These are phyloP conservation scores for Onychomys arenicola DNA, from an alignment of 2,797 vertebrate species.

Conservation along the genomic window DNA sequence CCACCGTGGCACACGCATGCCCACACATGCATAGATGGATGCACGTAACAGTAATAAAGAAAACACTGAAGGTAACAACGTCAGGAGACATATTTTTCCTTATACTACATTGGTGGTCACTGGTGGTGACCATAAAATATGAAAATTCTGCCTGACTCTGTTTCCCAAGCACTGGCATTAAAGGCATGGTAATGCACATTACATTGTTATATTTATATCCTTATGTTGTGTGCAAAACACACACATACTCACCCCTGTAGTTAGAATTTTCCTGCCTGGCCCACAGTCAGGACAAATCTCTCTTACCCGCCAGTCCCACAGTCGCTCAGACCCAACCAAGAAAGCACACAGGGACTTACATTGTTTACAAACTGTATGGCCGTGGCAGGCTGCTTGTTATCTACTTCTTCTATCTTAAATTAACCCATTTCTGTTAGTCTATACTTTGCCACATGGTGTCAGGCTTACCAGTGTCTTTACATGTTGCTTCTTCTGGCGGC, in stretches of 20 bases:
- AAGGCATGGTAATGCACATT: not conserved
- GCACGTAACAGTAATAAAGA: not conserved
- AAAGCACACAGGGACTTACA: too few species aligned
- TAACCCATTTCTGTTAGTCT: too few species aligned
- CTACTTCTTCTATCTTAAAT: too few species aligned
- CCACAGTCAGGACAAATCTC: too few species aligned
- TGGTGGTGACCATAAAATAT: slow-evolving; percentile 14
- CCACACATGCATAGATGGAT: not conserved
- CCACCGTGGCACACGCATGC: not conserved
- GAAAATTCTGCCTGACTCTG: not conserved
- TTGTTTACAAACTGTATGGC: too few species aligned
- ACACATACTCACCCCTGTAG: not conserved
- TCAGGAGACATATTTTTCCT: not conserved
- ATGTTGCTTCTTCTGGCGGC: too few species aligned
- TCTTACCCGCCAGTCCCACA: too few species aligned
- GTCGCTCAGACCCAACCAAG: too few species aligned
- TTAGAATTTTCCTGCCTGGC: too few species aligned
- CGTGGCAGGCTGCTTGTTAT: too few species aligned
- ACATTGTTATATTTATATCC: not conserved
- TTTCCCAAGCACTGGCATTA: not conserved
- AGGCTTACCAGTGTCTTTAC: too few species aligned
- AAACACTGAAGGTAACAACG: not conserved
- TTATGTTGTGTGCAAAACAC: not conserved
- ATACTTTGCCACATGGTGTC: too few species aligned
- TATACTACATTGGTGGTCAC: not conserved